Base-by-base conservation (phyloP, 2,888 invertebrate genomes). In the Leuctra nigra region DNA sequence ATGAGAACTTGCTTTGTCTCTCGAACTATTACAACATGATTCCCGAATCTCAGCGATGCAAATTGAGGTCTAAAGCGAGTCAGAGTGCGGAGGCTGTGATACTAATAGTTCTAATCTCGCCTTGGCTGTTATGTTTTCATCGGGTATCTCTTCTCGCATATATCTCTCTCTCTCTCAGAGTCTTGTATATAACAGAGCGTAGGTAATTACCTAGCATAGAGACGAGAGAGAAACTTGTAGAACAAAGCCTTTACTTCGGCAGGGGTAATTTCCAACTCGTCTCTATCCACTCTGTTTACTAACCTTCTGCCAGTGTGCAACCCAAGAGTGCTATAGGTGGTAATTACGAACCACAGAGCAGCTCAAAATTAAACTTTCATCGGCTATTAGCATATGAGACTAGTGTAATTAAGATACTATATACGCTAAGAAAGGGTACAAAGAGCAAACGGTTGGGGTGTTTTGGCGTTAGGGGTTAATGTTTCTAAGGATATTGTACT, bases 351-450 rank as follows among this genome's bases (percentile, higher is more conserved):
- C 73, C 72, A 67, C 73, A 71, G n/a, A 72, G 70, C 71, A 70
- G 70, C 69, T 68, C 67, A 67, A 71, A 72, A 73, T 73, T 73
- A 72, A 73, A 72, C 71, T 72, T 72, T 73, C 72, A 72, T 72
- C 72, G 70, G 69, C 70, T 67, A 72, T 72, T 72, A 72, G 70
- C 72, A 72, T 72, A 72, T 71, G 72, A 72, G 72, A 72, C 70
- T 69, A 67, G 68, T 70, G 70, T 72, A 71, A 72, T 73, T 72
- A 72, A 72, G 72, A 68, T 69, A 33, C 50, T 50, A 33, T 35
- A 35, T n/a, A n/a, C n/a, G n/a, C n/a, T n/a, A n/a, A n/a, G n/a
- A n/a, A n/a, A n/a, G n/a, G n/a, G n/a, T n/a, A n/a, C n/a, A n/a
- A n/a, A n/a, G 6, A 50, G 35, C 50, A 35, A 50, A 50, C 50